Evolutionary conservation across 2,888 invertebrate genomes (phyloP), one percentile per base, ranked within the genome.

Genomic region (Mythimna loreyi): DNA sequence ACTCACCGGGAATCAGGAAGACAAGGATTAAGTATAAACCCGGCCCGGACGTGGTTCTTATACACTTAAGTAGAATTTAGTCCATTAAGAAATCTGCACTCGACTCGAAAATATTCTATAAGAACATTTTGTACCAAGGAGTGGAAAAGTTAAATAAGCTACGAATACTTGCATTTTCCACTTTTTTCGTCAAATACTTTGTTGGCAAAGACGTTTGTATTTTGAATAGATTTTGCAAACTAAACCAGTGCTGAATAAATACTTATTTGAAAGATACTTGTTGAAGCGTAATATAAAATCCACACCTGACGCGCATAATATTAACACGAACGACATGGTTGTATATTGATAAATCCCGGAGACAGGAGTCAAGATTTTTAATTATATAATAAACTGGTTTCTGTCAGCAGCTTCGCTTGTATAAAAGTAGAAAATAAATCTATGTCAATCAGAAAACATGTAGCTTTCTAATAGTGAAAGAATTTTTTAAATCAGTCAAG

Each of bases 11-110:
- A 62, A 60, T 43, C 75, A 63, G 59, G 50, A 63, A 72, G 75
- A 66, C 67, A 59, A 72, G 75, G 78, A 80, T 80, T 78, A 75
- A 78, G 63, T 61, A 66, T 67, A 78, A 78, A 62, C 65, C 75
- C 45, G 58, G 55, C 47, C 53, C 45, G 75, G 64, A 73, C 65
- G 71, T 67, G 45, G 56, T 58, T 55, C 28, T 73, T 73, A 72
- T 72, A 64, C 61, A 58, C 67, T 80, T 70, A 53, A 75, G 59
- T 65, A 50, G 67, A 74, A 62, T 74, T 66, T 58, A 60, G 62
- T 63, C 69, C 68, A 71, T 74, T 74, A 77, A 65, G 61, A 63
- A 67, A 72, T 65, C 57, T 63, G 56, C 56, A 71, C 56, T 80
- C 25, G 25, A 62, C 56, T 68, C n/a, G 23, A 53, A 63, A 74